Percentiles rank a stretch among this genome's conserved stretches.
Conservation (phyloP, 2,888 invertebrate genomes). For the Melangyna quadrimaculata region DNA sequence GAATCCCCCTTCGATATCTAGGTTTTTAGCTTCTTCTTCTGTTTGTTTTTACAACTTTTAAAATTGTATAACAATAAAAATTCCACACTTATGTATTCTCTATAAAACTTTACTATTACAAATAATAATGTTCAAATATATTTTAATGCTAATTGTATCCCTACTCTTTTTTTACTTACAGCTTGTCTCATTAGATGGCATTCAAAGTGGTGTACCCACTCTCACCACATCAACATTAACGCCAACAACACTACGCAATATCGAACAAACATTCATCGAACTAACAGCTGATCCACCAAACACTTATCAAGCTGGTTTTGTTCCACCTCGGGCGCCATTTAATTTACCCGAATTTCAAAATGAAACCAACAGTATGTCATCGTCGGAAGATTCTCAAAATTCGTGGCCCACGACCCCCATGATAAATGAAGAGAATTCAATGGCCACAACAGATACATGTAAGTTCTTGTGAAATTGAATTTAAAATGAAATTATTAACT, state of each 20-base stretch:
- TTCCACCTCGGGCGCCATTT: conserved; percentile 88
- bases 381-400: conserved; percentile 80
- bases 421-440: conserved; percentile 78
- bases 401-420: conserved; percentile 78
- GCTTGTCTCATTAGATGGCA: conserved; percentile 92
- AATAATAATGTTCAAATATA: too few species aligned
- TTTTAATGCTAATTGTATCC: too few species aligned
- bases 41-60: too few species aligned
- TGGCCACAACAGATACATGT: conserved; percentile 80
- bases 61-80: too few species aligned
- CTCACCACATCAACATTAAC: conserved; percentile 96
- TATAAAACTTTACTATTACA: too few species aligned
- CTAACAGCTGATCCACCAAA: conserved; percentile 89
- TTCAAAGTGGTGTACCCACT: conserved; percentile 94
- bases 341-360: conserved; percentile 72
- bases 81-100: too few species aligned
- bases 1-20: too few species aligned
- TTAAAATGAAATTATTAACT: not conserved
- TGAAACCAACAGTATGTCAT: conserved; percentile 77
- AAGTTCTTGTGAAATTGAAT: conserved; percentile 72
- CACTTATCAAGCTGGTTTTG: conserved; percentile 95
- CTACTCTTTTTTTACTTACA: conserved; percentile 81
- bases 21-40: too few species aligned
- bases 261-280: conserved; percentile 95
- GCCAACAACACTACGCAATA: conserved; percentile 94